These are phyloP conservation scores for Distichodus sexfasciatus DNA, from an alignment of 2,797 vertebrate species.

Conservation along the genomic window DNA sequence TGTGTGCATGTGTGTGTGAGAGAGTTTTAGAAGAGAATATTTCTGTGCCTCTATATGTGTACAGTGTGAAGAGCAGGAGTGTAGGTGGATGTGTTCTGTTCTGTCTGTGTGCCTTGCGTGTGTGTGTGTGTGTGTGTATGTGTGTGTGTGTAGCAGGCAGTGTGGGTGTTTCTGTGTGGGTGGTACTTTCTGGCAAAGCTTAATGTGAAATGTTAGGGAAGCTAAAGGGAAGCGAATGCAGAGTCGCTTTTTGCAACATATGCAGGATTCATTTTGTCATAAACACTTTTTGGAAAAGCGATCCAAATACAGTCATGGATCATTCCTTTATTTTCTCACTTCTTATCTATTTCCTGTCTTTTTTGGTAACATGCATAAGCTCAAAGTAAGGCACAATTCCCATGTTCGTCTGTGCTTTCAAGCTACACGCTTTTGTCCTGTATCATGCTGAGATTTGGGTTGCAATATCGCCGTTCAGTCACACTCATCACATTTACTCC, in stretches of 20 bases:
- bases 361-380: too few species aligned
- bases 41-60: constrained; percentile 37
- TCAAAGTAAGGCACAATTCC: neutral
- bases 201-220: constrained; percentile 45
- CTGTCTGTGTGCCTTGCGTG: constrained; percentile 14
- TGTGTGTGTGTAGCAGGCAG: constrained; percentile 30
- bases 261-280: constrained; percentile 17
- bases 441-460: neutral
- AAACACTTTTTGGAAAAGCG: neutral
- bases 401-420: neutral
- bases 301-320: neutral
- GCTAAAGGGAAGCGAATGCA: constrained; percentile 31
- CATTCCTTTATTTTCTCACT: neutral
- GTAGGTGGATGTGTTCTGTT: constrained; percentile 41
- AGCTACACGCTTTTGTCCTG: neutral
- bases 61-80: constrained; percentile 34
- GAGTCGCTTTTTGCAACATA: constrained; percentile 35
- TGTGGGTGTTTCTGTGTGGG: constrained; percentile 47
- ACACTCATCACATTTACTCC: too few species aligned
- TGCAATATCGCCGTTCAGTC: neutral
- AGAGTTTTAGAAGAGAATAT: constrained; percentile 11
- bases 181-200: constrained; percentile 45
- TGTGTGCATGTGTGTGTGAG: neutral
- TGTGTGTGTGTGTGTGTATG: constrained; percentile 23
- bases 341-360: neutral